Evolutionary conservation across 2,797 vertebrate genomes (phyloP).

Genomic region (Malurus leucopterus): DNA sequence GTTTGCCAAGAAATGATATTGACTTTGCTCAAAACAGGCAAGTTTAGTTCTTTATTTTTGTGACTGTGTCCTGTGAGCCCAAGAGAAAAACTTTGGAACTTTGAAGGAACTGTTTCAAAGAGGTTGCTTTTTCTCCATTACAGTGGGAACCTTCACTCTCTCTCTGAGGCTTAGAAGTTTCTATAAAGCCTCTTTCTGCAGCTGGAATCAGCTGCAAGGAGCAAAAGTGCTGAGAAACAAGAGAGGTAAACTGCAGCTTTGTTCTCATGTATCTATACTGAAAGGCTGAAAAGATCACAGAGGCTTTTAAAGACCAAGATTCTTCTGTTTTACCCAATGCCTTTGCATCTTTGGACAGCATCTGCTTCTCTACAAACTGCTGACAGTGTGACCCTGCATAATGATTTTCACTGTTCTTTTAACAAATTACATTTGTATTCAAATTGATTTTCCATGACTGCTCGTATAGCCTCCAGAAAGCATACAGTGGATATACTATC

Average conservation of each 20-base stretch:
- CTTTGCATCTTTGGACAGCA: not conserved
- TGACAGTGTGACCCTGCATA: conserved; percentile 34
- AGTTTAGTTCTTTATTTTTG: not conserved
- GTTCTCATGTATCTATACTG: not conserved
- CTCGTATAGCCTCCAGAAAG: conserved; percentile 11
- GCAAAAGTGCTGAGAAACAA: conserved; percentile 2
- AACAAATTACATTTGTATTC: conserved; percentile 55
- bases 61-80: not conserved
- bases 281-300: conserved; percentile 17
- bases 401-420: conserved; percentile 44
- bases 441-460: conserved; percentile 43
- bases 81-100: not conserved
- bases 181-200: conserved; percentile 17
- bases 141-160: not conserved
- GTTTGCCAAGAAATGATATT: not conserved
- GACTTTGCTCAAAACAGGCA: not conserved
- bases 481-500: not conserved
- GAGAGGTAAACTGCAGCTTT: conserved; percentile 38
- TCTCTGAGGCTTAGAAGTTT: conserved; percentile 15
- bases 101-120: not conserved
- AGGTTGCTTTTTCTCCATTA: not conserved
- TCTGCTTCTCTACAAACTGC: not conserved
- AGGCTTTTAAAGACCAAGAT: conserved; percentile 1
- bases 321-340: not conserved
- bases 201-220: not conserved